Percentiles rank a stretch among this genome's conserved stretches.
These are phyloP conservation scores for Cepaea hortensis DNA, from an alignment of 2,888 invertebrate species.

Conservation along the genomic window DNA sequence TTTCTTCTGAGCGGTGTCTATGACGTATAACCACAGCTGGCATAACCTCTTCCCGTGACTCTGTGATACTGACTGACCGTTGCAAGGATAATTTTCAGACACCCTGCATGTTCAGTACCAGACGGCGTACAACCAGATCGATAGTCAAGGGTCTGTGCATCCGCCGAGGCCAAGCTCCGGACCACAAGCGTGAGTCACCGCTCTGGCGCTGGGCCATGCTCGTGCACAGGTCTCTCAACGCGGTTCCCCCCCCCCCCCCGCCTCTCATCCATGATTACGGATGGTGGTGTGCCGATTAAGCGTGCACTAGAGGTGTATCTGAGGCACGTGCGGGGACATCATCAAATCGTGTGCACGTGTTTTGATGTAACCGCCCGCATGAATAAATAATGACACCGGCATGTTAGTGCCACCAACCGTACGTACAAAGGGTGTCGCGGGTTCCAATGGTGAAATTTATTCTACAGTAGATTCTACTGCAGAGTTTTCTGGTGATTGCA, in stretches of 20 bases:
- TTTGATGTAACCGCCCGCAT: not conserved
- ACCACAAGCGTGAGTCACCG: conserved; percentile 1
- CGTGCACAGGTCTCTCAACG: not conserved
- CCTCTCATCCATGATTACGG: not conserved
- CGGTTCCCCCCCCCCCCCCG: not conserved
- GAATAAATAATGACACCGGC: not conserved
- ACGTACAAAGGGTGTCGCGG: too few relatives aligned
- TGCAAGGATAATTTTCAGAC: too few relatives aligned
- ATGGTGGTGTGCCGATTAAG: not conserved
- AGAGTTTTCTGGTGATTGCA: too few relatives aligned
- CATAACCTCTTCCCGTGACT: too few relatives aligned
- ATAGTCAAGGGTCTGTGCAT: not conserved
- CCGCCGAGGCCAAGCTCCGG: not conserved
- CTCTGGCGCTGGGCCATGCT: conserved; percentile 6
- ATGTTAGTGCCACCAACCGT: too few relatives aligned
- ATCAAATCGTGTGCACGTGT: not conserved
- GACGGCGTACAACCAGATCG: not conserved
- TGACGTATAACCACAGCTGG: too few relatives aligned
- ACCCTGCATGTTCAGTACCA: too few relatives aligned
- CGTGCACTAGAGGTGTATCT: not conserved
- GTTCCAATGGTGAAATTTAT: too few relatives aligned
- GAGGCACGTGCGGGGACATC: not conserved
- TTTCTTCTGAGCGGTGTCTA: too few relatives aligned
- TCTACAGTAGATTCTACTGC: not conserved
- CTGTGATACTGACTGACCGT: too few relatives aligned